A percentile compares a stretch with the other conserved stretches of the same genome.
These are phyloP conservation scores for Palythoa heliodiscus DNA, from an alignment of 92 coral and sea anemone species.

Conservation along the genomic window DNA sequence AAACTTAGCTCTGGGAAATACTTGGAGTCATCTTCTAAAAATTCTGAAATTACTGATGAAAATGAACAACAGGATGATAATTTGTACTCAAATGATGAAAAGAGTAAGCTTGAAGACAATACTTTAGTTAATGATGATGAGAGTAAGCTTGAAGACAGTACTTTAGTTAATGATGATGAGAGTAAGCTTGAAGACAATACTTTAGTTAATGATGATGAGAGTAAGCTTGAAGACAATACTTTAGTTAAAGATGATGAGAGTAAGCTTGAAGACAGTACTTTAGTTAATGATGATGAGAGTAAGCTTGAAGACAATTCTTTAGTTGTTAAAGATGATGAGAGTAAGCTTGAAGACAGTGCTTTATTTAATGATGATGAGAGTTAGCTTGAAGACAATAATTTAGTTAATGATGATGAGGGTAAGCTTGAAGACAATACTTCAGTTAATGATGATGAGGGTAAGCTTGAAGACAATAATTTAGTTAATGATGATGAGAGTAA, in stretches of 20 bases:
- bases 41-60: neutral
- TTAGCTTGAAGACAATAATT: too few relatives aligned
- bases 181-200: neutral
- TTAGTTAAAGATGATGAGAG: neutral
- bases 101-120: neutral
- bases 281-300: too few relatives aligned
- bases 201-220: neutral
- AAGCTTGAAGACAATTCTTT: neutral
- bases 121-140: neutral
- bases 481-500: neutral
- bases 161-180: neutral
- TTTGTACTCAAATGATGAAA: neutral
- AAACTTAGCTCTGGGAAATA: slow-evolving; percentile 36
- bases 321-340: too few relatives aligned
- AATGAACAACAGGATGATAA: neutral
- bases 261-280: neutral
- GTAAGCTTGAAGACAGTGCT: too few relatives aligned
- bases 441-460: neutral
- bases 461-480: neutral
- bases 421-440: neutral
- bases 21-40: neutral
- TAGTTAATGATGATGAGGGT: neutral
- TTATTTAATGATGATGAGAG: too few relatives aligned
- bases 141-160: neutral
- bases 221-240: neutral